Percentiles rank a stretch among this genome's conserved stretches.
These are phyloP conservation scores for Mus pahari DNA, from an alignment of 2,113 vertebrate species.

Conservation along the genomic window DNA sequence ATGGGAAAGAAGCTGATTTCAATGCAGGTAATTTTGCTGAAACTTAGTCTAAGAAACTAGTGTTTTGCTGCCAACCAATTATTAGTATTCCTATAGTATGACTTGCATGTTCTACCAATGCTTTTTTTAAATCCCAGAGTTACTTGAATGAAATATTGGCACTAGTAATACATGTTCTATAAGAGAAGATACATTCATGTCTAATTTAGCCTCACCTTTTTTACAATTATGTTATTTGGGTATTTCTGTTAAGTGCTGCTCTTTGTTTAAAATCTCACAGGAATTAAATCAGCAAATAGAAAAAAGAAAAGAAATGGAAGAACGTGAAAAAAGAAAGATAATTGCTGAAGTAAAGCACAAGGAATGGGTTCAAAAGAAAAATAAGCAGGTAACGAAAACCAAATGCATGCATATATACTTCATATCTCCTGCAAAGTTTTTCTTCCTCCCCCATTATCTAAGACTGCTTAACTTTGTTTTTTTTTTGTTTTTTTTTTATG, in stretches of 20 bases:
- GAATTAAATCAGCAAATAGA: conserved; percentile 86
- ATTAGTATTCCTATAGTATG: conserved; percentile 75
- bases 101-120: conserved; percentile 63
- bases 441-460: neutral
- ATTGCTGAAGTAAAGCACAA: conserved; percentile 90
- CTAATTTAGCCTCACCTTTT: conserved; percentile 56
- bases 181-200: conserved; percentile 60
- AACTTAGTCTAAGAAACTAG: conserved; percentile 76
- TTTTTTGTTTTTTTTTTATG: conserved; percentile 40
- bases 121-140: conserved; percentile 53
- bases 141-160: conserved; percentile 62
- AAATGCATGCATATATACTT: neutral
- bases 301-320: conserved; percentile 86
- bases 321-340: conserved; percentile 88
- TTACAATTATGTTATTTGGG: neutral
- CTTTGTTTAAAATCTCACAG: conserved; percentile 82
- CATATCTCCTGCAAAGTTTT: neutral
- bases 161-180: conserved; percentile 51
- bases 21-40: conserved; percentile 69
- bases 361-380: conserved; percentile 93
- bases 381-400: conserved; percentile 87
- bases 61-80: conserved; percentile 74
- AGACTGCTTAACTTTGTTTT: neutral
- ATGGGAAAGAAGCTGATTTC: conserved; percentile 79
- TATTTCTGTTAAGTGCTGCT: conserved; percentile 58